phyloP scores from a whole-genome alignment of 1,140 invertebrate genomes.

The Procambarus clarkii region DNA sequence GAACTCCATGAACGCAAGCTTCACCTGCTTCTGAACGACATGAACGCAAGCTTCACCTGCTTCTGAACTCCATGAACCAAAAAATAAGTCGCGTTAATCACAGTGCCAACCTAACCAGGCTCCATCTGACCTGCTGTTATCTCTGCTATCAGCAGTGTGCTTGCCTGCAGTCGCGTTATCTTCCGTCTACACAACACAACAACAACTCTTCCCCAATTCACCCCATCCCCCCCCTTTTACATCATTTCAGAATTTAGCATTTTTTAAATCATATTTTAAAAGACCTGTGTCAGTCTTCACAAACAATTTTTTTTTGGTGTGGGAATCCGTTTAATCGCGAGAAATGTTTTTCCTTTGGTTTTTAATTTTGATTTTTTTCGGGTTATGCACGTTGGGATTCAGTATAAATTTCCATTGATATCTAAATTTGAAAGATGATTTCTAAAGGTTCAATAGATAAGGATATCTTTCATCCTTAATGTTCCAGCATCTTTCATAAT shows the following conservation, averaged over 20 bases:
- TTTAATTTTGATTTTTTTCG: background rate
- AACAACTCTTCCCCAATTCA: background rate
- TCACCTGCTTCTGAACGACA: too few species aligned
- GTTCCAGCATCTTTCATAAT: too few species aligned
- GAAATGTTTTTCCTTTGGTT: conserved; percentile 1
- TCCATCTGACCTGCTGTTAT: conserved; percentile 13
- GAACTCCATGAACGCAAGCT: too few species aligned
- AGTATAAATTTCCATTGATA: background rate
- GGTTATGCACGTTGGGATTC: background rate
- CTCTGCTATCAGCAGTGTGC: conserved; percentile 24
- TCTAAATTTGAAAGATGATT: background rate
- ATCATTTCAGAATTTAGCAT: conserved; percentile 1
- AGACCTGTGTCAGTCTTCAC: conserved; percentile 7
- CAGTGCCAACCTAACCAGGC: background rate
- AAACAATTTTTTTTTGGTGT: background rate
- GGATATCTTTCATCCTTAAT: too few species aligned
- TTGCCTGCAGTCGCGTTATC: conserved; percentile 20
- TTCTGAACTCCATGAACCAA: too few species aligned
- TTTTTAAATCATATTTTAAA: conserved; percentile 1
- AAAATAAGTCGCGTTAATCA: background rate
- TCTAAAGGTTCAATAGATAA: background rate
- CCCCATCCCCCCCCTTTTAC: background rate
- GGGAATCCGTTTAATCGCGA: conserved; percentile 1
- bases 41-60: too few species aligned
- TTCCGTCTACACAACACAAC: conserved; percentile 19